These are phyloP conservation scores for Diachrysia chrysitis DNA, from an alignment of 2,888 invertebrate genomes.

Conservation along the genomic window DNA sequence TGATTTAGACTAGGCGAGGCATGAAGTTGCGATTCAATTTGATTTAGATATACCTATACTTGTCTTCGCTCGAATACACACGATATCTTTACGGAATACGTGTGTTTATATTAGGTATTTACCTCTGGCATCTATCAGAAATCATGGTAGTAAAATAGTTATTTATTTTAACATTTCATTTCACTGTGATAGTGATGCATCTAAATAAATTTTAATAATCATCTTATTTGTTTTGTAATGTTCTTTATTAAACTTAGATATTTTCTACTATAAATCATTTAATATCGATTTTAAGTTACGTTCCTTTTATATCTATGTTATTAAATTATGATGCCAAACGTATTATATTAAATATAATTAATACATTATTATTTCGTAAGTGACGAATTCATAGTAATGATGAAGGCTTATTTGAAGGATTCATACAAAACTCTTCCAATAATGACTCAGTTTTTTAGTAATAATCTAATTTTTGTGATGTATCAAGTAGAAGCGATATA, in stretches of 20 bases:
- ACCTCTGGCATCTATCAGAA: neutral
- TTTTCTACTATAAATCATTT: neutral
- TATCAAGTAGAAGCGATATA: neutral
- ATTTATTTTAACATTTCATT: neutral
- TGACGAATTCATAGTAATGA: too few relatives aligned
- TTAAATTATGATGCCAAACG: conserved; percentile 10
- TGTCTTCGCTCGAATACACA: neutral
- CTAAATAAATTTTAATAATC: neutral
- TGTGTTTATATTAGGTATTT: neutral
- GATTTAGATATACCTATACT: neutral
- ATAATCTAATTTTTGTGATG: too few relatives aligned
- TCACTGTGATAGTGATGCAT: neutral
- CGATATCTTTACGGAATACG: neutral
- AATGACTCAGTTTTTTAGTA: too few relatives aligned
- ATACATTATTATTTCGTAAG: neutral
- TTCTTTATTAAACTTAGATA: neutral
- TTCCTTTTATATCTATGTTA: neutral
- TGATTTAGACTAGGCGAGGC: neutral
- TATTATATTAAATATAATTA: conserved; percentile 14
- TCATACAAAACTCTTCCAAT: too few relatives aligned
- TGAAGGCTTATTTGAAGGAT: too few relatives aligned
- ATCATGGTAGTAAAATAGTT: neutral
- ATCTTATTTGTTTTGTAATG: neutral
- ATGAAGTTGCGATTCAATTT: neutral
- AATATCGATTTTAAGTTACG: neutral